Evolutionary conservation across 2,888 invertebrate genomes (phyloP).

Genomic region (Cantharis flavilabris): DNA sequence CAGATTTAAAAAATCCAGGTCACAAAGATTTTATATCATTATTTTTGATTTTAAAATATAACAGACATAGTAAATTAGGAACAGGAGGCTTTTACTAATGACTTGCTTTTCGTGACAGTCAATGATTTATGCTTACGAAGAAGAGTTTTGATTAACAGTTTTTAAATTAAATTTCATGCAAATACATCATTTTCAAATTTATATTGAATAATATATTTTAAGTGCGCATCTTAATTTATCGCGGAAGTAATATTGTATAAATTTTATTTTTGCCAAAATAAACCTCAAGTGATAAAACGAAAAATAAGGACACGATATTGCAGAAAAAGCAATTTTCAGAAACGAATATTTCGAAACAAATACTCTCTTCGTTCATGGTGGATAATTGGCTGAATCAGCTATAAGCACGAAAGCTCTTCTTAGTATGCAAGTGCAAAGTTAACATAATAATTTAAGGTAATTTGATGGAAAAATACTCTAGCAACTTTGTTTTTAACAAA

Average conservation of each 20-base stretch:
- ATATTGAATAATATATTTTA: neutral
- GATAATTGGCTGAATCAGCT: neutral
- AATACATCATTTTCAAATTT: neutral
- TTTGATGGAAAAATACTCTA: neutral
- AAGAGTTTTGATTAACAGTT: conserved; percentile 13
- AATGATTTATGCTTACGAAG: conserved; percentile 15
- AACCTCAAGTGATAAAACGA: neutral
- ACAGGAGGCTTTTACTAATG: conserved; percentile 13
- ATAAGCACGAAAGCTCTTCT: neutral
- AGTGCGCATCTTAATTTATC: neutral
- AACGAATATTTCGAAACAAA: conserved; percentile 2
- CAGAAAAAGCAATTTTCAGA: neutral
- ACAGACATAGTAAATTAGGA: neutral
- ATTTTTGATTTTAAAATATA: neutral
- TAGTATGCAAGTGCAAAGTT: neutral
- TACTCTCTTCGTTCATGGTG: neutral
- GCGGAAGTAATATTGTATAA: neutral
- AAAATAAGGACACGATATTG: neutral
- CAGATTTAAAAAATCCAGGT: neutral
- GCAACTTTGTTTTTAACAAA: neutral
- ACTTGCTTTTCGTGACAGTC: conserved; percentile 20
- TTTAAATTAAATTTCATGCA: neutral
- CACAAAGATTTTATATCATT: neutral
- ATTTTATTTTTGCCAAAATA: neutral
- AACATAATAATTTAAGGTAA: neutral